phyloP scores from a whole-genome alignment of 1,140 invertebrate genomes.

The Drosophila ananassae region DNA sequence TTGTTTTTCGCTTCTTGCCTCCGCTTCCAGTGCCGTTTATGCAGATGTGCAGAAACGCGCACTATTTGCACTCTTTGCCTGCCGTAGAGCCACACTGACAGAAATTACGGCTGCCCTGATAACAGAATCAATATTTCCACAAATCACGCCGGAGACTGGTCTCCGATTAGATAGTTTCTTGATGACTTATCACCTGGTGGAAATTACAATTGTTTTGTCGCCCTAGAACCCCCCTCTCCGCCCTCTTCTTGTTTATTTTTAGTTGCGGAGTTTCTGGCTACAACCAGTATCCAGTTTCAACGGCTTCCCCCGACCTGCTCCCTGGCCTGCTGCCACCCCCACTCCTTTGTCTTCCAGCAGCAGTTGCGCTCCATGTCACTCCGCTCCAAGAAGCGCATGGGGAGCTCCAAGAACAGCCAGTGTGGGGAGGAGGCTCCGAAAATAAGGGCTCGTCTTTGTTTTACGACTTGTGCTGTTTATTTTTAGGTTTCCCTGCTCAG shows the following conservation, averaged over 20 bases:
- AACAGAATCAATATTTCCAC: background rate
- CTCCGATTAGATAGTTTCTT: background rate
- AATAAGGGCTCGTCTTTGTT: constrained; percentile 30
- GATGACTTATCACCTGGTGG: background rate
- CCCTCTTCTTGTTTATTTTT: constrained; percentile 72
- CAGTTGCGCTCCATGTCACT: constrained; percentile 62
- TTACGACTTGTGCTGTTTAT: constrained; percentile 36
- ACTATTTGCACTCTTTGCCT: constrained; percentile 54
- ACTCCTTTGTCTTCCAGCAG: constrained; percentile 56
- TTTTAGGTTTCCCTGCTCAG: constrained; percentile 20
- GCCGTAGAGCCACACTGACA: constrained; percentile 9
- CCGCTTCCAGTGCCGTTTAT: constrained; percentile 46
- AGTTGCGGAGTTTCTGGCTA: constrained; percentile 73
- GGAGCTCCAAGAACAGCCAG: background rate
- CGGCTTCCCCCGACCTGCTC: constrained; percentile 35
- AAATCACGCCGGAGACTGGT: background rate
- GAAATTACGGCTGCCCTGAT: constrained; percentile 8
- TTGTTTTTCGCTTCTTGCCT: constrained; percentile 54
- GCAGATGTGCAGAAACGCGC: constrained; percentile 62
- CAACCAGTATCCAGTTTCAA: constrained; percentile 72
- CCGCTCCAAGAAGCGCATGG: constrained; percentile 1
- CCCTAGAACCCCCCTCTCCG: constrained; percentile 22
- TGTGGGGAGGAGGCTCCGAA: constrained; percentile 6
- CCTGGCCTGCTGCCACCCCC: constrained; percentile 2
- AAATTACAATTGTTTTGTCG: background rate